A percentile compares a stretch with the other conserved stretches of the same genome.
Evolutionary conservation across 2,888 invertebrate species (phyloP).

Genomic region (Pandemis heparana): DNA sequence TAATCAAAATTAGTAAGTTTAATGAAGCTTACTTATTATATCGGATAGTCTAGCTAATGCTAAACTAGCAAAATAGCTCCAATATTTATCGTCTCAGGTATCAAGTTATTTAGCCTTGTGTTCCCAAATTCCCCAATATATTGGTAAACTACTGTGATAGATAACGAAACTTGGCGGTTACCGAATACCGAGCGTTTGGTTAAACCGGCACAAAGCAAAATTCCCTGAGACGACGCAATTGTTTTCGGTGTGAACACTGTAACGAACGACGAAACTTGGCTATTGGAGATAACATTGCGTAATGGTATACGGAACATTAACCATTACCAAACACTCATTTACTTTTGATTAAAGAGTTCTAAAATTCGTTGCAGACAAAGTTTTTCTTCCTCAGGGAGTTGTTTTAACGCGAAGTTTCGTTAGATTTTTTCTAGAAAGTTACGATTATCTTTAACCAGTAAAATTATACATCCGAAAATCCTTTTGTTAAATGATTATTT

Average conservation of each 20-base stretch:
- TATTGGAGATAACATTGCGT: slow-evolving; percentile 35
- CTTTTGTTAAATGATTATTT: neutral
- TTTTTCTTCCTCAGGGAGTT: neutral
- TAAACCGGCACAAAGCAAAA: slow-evolving; percentile 41
- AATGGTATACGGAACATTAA: slow-evolving; percentile 10
- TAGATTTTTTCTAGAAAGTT: neutral
- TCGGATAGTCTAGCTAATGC: neutral
- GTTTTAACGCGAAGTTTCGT: neutral
- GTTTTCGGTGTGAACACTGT: slow-evolving; percentile 28
- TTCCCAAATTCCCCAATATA: slow-evolving; percentile 34
- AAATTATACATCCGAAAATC: neutral
- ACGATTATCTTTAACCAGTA: neutral
- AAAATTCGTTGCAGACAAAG: neutral
- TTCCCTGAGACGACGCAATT: slow-evolving; percentile 34
- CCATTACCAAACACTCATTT: slow-evolving; percentile 15
- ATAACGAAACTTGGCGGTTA: slow-evolving; percentile 40
- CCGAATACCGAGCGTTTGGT: slow-evolving; percentile 38
- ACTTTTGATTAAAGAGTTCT: slow-evolving; percentile 31
- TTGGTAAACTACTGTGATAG: slow-evolving; percentile 42
- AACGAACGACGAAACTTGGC: slow-evolving; percentile 39
- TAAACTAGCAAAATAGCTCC: neutral
- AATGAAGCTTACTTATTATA: neutral
- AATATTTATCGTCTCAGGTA: neutral
- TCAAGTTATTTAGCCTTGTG: slow-evolving; percentile 23
- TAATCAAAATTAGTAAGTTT: neutral